Base-by-base conservation (phyloP, 2,888 invertebrate species). In the Euspilapteryx auroguttella region DNA sequence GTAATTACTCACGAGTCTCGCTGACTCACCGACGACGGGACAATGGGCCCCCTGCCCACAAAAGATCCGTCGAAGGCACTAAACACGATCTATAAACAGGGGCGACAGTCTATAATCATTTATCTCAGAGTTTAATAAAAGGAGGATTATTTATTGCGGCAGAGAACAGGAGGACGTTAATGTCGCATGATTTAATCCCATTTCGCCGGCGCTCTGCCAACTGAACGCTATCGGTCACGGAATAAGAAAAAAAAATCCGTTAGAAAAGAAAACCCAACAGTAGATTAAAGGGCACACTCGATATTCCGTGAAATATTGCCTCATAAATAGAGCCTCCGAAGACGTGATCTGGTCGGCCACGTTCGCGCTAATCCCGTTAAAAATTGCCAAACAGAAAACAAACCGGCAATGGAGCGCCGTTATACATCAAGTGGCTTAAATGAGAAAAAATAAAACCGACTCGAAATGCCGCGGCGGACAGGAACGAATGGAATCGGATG, bases 51-150 rank as follows among this genome's bases (percentile, higher is more conserved):
- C n/a, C n/a, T n/a, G n/a, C n/a, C n/a, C n/a, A n/a, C n/a, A n/a
- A n/a, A n/a, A n/a, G n/a, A n/a, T n/a, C n/a, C n/a, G n/a, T n/a
- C n/a, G n/a, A n/a, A n/a, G n/a, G n/a, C n/a, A n/a, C n/a, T n/a
- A n/a, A n/a, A n/a, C 36, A 31, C 33, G 34, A 35, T 44, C 37
- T 42, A 49, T 56, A 55, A 54, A 55, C 58, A 59, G 55, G 61
- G 55, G 59, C 49, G 39, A 41, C 40, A 64, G 61, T 73, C 66
- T 66, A 73, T 75, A 68, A 71, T 68, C 71, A 73, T 75, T 75
- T 75, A 75, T 75, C 71, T 71, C 65, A 45, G 55, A 63, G 68
- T 76, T 73, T 75, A 71, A 75, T 76, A 76, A 76, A 76, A 73
- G 73, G 63, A 57, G 66, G 62, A 66, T 75, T 73, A 73, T 75